phyloP scores from a whole-genome alignment of 2,888 invertebrate species.

The Laspeyria flexula region DNA sequence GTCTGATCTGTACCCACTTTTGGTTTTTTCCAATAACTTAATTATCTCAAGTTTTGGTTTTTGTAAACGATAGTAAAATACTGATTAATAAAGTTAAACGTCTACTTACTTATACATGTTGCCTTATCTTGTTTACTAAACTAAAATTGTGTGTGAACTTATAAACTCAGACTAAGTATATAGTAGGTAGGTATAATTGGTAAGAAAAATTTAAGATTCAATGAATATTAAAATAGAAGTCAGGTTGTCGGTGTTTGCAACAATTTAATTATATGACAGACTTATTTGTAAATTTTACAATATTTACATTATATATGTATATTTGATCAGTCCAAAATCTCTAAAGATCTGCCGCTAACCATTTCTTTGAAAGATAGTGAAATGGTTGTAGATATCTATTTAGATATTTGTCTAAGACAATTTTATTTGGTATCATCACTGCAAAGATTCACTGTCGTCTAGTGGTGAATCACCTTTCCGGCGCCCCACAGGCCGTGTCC shows the following conservation, averaged over 20 bases:
- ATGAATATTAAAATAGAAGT: slow-evolving; percentile 1
- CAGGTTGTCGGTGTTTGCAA: slow-evolving; percentile 46
- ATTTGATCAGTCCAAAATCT: slow-evolving; percentile 57
- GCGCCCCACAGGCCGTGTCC: slow-evolving; percentile 11
- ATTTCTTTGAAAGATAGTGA: slow-evolving; percentile 68
- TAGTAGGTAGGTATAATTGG: too few relatives aligned
- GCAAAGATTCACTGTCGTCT: slow-evolving; percentile 30
- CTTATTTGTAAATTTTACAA: slow-evolving; percentile 52
- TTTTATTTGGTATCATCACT: slow-evolving; percentile 49
- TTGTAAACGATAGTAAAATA: too few relatives aligned
- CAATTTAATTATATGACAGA: slow-evolving; percentile 59
- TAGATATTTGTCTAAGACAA: slow-evolving; percentile 56
- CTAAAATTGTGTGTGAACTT: too few relatives aligned
- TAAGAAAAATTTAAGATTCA: too few relatives aligned
- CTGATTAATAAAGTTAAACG: too few relatives aligned
- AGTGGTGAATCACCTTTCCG: slow-evolving; percentile 31
- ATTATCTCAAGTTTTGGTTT: too few relatives aligned
- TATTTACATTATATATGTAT: slow-evolving; percentile 62
- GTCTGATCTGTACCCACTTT: too few relatives aligned
- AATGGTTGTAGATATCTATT: slow-evolving; percentile 74
- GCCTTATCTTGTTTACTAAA: too few relatives aligned
- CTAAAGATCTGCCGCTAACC: slow-evolving; percentile 74
- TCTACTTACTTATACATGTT: too few relatives aligned
- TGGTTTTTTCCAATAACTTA: too few relatives aligned
- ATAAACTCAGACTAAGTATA: too few relatives aligned